Conservation (phyloP, 2,797 vertebrate genomes). For the Schizopygopsis pylzovi region DNA sequence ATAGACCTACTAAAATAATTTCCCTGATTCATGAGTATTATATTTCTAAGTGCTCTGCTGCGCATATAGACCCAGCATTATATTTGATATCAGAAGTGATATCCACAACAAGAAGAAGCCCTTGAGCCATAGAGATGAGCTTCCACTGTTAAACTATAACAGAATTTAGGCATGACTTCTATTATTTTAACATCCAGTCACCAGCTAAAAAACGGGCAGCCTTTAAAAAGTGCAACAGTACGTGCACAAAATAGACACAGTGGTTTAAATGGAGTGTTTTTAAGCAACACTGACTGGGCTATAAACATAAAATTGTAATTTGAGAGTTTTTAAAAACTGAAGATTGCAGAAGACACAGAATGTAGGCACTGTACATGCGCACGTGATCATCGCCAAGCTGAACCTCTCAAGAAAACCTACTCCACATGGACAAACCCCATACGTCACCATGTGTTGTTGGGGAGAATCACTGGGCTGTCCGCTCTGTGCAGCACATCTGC, state of each 20-base stretch:
- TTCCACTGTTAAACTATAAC: slow-evolving; percentile 63
- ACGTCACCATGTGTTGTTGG: neutral
- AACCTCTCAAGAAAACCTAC: neutral
- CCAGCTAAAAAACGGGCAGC: slow-evolving; percentile 63
- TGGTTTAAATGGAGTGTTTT: slow-evolving; percentile 70
- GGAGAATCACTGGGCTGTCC: neutral
- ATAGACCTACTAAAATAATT: neutral
- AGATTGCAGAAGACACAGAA: neutral
- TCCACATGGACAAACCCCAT: neutral
- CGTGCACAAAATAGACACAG: slow-evolving; percentile 60
- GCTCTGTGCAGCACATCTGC: neutral
- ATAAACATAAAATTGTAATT: neutral
- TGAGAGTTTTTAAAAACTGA: neutral
- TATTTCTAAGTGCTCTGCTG: neutral
- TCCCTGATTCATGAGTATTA: neutral
- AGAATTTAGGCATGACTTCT: slow-evolving; percentile 63
- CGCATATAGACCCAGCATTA: neutral
- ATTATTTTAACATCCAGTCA: slow-evolving; percentile 68
- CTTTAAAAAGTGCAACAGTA: slow-evolving; percentile 67
- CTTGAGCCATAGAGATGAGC: slow-evolving; percentile 10
- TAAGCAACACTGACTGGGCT: slow-evolving; percentile 53
- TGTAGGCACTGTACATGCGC: neutral
- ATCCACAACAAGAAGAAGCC: neutral
- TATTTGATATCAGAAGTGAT: neutral
- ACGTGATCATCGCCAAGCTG: neutral